phyloP scores from a whole-genome alignment of 1,140 invertebrate species.

The Temnothorax curvispinosus region DNA sequence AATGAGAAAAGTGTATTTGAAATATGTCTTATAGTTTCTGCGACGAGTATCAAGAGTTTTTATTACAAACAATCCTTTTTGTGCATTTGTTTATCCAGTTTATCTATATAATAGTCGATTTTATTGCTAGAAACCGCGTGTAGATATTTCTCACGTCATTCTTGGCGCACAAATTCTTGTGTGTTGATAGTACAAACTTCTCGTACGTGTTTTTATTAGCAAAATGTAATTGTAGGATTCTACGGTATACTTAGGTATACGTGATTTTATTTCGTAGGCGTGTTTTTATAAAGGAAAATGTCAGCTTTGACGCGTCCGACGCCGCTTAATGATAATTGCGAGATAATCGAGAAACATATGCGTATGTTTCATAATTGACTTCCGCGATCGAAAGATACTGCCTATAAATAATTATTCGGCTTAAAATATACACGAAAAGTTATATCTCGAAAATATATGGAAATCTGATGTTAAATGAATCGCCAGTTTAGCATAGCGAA shows the following conservation, averaged over 20 bases:
- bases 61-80: neutral
- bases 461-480: slow-evolving; percentile 45
- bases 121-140: neutral
- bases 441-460: slow-evolving; percentile 38
- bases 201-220: neutral
- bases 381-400: neutral
- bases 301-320: slow-evolving; percentile 5
- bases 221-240: neutral
- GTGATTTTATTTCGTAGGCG: neutral
- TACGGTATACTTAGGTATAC: neutral
- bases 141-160: neutral
- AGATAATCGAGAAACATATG: slow-evolving; percentile 53
- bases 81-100: neutral
- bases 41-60: neutral
- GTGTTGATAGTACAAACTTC: neutral
- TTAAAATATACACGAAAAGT: slow-evolving; percentile 20
- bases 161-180: neutral
- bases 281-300: slow-evolving; percentile 14
- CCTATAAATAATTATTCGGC: slow-evolving; percentile 42
- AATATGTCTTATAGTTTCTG: no score
- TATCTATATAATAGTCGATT: neutral
- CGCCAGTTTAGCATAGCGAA: neutral
- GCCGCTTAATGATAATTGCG: slow-evolving; percentile 20
- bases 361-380: slow-evolving; percentile 53
- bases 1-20: no score